phyloP scores from a whole-genome alignment of 35 echinoderm and acorn worm species.

The Apostichopus japonicus region DNA sequence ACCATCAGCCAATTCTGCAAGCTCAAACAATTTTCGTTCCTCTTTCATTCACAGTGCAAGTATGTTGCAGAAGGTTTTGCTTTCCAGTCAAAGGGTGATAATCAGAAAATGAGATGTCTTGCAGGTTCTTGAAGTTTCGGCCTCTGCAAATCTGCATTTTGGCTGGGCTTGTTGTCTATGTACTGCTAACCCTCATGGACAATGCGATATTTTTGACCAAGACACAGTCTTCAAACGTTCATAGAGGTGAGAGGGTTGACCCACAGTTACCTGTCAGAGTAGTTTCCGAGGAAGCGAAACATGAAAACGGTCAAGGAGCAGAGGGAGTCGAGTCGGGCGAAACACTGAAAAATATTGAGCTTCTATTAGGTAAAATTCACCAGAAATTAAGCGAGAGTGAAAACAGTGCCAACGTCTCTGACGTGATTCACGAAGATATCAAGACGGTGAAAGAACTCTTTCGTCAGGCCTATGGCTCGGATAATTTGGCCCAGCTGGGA shows the following conservation, averaged over 20 bases:
- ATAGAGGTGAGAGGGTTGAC: neutral
- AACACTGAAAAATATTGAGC: constrained; percentile 22
- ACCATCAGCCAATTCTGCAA: no score
- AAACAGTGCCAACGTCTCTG: constrained; percentile 20
- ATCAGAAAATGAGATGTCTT: constrained; percentile 30
- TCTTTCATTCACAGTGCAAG: neutral
- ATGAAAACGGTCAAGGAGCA: neutral
- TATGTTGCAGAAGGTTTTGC: neutral
- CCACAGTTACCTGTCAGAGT: neutral
- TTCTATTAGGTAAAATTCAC: constrained; percentile 15
- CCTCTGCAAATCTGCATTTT: constrained; percentile 53
- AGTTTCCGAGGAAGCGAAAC: neutral
- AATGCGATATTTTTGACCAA: constrained; percentile 16
- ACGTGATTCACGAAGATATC: constrained; percentile 24
- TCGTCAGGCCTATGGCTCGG: constrained; percentile 29
- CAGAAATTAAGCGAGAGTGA: constrained; percentile 1
- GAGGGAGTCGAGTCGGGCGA: neutral
- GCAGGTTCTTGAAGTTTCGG: constrained; percentile 2
- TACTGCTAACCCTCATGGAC: constrained; percentile 6
- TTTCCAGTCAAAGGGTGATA: neutral
- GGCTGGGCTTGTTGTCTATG: constrained; percentile 24
- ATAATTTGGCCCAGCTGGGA: constrained; percentile 27
- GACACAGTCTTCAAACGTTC: neutral
- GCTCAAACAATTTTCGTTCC: neutral
- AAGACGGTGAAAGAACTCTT: constrained; percentile 44